A percentile compares a stretch with the other conserved stretches of the same genome.
Evolutionary conservation across 2,113 vertebrate genomes (phyloP).

Genomic region (Zapus hudsonius): DNA sequence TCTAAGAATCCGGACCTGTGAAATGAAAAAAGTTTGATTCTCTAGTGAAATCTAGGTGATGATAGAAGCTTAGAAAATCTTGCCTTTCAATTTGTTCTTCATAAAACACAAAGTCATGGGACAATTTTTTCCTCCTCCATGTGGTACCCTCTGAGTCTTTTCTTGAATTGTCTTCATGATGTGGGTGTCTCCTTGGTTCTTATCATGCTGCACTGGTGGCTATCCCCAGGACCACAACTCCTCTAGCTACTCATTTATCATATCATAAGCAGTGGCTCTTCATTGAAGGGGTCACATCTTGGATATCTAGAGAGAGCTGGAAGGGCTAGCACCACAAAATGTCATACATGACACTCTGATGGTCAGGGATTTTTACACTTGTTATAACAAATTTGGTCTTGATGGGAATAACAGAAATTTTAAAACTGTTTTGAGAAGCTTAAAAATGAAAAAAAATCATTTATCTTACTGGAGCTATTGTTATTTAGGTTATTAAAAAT

Average conservation of each 20-base stretch:
- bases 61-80: not conserved
- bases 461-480: not conserved
- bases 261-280: not conserved
- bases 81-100: not conserved
- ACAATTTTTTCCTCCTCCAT: not conserved
- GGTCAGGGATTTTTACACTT: not conserved
- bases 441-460: not conserved
- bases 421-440: constrained; percentile 68
- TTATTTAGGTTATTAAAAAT: not conserved
- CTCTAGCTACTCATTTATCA: not conserved
- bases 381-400: constrained; percentile 33
- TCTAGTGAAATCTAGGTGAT: not conserved
- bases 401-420: constrained; percentile 70
- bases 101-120: constrained; percentile 15
- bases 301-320: not conserved
- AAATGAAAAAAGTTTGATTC: not conserved
- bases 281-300: not conserved
- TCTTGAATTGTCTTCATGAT: not conserved
- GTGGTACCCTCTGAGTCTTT: not conserved
- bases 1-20: not conserved
- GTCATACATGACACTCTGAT: not conserved
- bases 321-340: not conserved
- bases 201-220: not conserved
- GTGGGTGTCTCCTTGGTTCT: accelerated
- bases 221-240: not conserved